Evolutionary conservation across 1,140 invertebrate species (phyloP).

Genomic region (Anastrepha ludens): DNA sequence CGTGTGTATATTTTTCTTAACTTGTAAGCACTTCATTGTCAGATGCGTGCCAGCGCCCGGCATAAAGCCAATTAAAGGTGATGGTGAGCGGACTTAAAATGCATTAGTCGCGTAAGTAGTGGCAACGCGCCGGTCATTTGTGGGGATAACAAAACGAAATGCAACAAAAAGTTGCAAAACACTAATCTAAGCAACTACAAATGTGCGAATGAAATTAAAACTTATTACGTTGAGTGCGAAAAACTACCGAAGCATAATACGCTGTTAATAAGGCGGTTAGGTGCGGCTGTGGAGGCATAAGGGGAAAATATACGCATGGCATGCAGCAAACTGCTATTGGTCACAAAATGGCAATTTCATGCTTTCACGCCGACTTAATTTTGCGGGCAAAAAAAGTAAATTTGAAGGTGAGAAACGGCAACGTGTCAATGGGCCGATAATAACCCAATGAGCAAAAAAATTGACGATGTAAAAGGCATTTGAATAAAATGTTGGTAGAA

Average conservation of each 20-base stretch:
- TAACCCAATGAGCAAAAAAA: too few species aligned
- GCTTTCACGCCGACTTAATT: not conserved
- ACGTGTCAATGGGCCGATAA: too few species aligned
- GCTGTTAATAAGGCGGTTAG: not conserved
- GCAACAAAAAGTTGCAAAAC: not conserved
- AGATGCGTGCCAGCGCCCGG: not conserved
- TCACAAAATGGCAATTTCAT: slow-evolving; percentile 14
- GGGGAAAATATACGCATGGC: not conserved
- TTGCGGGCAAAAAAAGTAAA: not conserved
- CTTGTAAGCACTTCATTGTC: not conserved
- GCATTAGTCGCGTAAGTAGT: slow-evolving; percentile 10
- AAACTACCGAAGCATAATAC: not conserved
- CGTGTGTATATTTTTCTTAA: not conserved
- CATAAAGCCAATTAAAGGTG: slow-evolving; percentile 44
- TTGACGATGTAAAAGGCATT: too few species aligned
- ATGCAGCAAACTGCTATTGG: slow-evolving; percentile 6
- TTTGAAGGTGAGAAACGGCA: too few species aligned
- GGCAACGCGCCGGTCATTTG: not conserved
- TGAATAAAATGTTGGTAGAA: too few species aligned
- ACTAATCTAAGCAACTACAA: not conserved
- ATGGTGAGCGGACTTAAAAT: not conserved
- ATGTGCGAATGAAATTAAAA: slow-evolving; percentile 46
- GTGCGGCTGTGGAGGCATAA: not conserved
- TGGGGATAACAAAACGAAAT: slow-evolving; percentile 27
- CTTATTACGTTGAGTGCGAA: slow-evolving; percentile 7